Evolutionary conservation across 2,888 invertebrate genomes (phyloP), one percentile per base, ranked within the genome.

Genomic region (Phanerotoma sp.): DNA sequence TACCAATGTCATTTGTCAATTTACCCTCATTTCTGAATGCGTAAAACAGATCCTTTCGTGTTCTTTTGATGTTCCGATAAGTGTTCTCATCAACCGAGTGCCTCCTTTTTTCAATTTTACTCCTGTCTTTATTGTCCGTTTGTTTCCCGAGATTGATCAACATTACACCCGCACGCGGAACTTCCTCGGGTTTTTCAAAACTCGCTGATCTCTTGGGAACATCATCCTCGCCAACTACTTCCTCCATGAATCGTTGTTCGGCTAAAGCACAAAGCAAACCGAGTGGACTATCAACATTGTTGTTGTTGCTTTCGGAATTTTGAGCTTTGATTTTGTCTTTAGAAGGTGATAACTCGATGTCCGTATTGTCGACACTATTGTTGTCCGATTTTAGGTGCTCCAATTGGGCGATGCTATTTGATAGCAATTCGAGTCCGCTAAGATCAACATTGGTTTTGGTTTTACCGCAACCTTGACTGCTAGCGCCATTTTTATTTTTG

Each of bases 341-440:
- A 0, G 75, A 68, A 28, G 82, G 78, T 0, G 82, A 80, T 44
- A 80, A 81, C 3, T 80, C 79, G 2, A 68, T 63, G 32, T 74
- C 63, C 1, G 80, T 66, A 10, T 22, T 16, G 13, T 2, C 78
- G 79, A 21, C 78, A 75, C 78, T 76, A 56, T 11, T 77, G 73
- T 71, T 66, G 33, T 33, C 33, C 10, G 77, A 73, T 44, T 71
- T 71, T 25, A 78, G 68, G 49, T 83, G 82, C 68, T 88, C 88
- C 64, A 88, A 86, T 66, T 90, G 89, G 52, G 88, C 90, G 56
- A 93, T 91, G 71, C 92, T 92, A 68, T 92, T 92, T 0, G 92
- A 92, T 20, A 93, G 75, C 35, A 93, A 77, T 72, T 93, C 91
- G 28, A 93, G 77, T 0, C 93, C 93, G 63, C 90, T 91, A 6